Evolutionary conservation across 2,888 invertebrate genomes (phyloP), one percentile per base, ranked within the genome.

Genomic region (Belgica antarctica): DNA sequence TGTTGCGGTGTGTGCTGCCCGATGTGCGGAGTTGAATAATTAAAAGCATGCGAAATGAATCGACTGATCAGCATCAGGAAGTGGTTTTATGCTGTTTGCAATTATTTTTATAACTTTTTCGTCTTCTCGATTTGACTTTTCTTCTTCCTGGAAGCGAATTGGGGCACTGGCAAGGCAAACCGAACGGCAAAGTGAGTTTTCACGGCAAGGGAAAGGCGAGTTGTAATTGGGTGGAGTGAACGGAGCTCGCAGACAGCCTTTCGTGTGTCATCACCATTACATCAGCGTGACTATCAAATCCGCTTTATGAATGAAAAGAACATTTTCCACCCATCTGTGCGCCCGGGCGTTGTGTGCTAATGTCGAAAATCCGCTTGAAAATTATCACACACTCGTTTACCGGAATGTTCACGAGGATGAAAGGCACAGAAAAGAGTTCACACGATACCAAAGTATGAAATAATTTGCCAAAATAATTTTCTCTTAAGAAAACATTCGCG

Each of bases 41-140:
- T 41, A 52, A 52, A 46, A 52, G 7, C 52, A 52, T 52, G 52
- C 52, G 22, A n/a, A 52, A 52, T 52, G n/a, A 2, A 5, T 1
- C 62, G 28, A 19, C 31, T 31, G 17, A 27, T 62, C 17, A 62
- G 31, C 65, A 41, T 46, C 65, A 46, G 65, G 62, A 62, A 62
- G 62, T 62, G 62, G 62, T 62, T 52, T 52, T 8, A 52, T 22
- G 52, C 22, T 52, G 2, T 7, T 17, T 22, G 52, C 17, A n/a
- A 3, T 22, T 52, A 52, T 52, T 52, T 52, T 19, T 22, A 52
- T 5, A 52, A 12, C 52, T 52, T 52, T n/a, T 22, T 52, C 52
- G 2, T 22, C 17, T 8, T 22, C 19, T 12, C 2, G 15, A 46
- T 46, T 46, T 15, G 34, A n/a, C 46, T 46, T 31, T 31, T 31